Percentiles rank a stretch among this genome's conserved stretches.
phyloP scores from a whole-genome alignment of 35 echinoderm and acorn worm genomes.

The Ophioderma brevispina region DNA sequence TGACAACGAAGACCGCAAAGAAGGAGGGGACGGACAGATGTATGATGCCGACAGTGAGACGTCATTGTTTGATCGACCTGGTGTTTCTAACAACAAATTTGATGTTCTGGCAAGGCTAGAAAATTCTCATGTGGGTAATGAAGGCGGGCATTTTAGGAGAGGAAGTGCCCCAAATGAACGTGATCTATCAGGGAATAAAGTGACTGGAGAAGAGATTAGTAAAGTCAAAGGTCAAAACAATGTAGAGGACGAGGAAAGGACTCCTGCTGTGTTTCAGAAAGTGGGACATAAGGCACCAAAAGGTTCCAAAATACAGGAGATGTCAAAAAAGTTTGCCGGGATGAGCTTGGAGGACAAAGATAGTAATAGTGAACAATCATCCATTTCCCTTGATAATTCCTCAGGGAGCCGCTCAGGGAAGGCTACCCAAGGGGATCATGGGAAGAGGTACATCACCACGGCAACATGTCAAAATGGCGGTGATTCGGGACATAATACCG shows the following conservation, averaged over 20 bases:
- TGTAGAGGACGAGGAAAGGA: neutral
- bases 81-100: neutral
- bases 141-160: neutral
- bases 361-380: neutral
- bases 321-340: neutral
- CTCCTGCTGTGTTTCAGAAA: neutral
- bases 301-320: neutral
- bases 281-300: neutral
- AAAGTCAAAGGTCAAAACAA: neutral
- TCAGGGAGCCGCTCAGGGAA: neutral
- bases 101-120: neutral
- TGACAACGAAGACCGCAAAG: conserved; percentile 70
- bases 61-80: conserved; percentile 73
- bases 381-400: too few relatives aligned
- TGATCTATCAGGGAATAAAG: neutral
- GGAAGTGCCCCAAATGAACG: neutral
- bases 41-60: conserved; percentile 98
- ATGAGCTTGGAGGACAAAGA: neutral
- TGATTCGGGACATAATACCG: neutral
- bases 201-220: neutral
- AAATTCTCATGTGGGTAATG: neutral
- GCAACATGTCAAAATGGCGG: neutral
- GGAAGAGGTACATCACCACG: neutral
- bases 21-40: conserved; percentile 58
- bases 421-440: neutral